Evolutionary conservation across 1,140 invertebrate species (phyloP), one percentile per base, ranked within the genome.

Genomic region (Cryptotermes secundus): DNA sequence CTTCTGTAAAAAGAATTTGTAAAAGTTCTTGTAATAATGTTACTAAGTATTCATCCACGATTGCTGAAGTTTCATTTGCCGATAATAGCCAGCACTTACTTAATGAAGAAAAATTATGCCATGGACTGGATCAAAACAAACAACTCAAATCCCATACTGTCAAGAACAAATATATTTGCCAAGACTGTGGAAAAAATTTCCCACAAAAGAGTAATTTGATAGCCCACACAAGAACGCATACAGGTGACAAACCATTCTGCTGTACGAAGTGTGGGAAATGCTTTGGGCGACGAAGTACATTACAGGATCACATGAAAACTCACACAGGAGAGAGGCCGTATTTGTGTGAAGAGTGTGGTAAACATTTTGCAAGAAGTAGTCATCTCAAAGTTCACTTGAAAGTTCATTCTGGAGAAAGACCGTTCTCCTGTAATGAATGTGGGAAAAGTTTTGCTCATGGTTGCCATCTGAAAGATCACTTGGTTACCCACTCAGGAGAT

Each of bases 361-460:
- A 93, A 90, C 93, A 92, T 87, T 94, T 94, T 88, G 93, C 93
- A 83, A 93, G 93, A 90, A 93, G 93, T 86, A 93, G 92, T 87
- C 91, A 92, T 90, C 89, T 93, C 88, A 92, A 92, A 90, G 92
- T 92, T 87, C 92, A 93, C 89, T 91, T 92, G 86, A 86, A 87
- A 22, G 89, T 90, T 81, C 92, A 92, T 86, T 93, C 93, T 0
- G 92, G 92, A 84, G 93, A 94, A 86, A 93, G 94, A 86, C 93
- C 94, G 0, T 95, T 53, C 49, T 31, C 38, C 14, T 84, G 84
- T 81, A n/a, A 59, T 34, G 34, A 82, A 24, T 84, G 84, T 84
- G 38, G 59, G 16, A 81, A 82, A 38, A 34, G n/a, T 53, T 84
- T 84, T 81, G 26, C 19, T 82, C 42, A 82, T 26, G 59, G 53